A percentile compares a stretch with the other conserved stretches of the same genome.
These are phyloP conservation scores for Trilocha varians DNA, from an alignment of 2,888 invertebrate genomes.

Conservation along the genomic window DNA sequence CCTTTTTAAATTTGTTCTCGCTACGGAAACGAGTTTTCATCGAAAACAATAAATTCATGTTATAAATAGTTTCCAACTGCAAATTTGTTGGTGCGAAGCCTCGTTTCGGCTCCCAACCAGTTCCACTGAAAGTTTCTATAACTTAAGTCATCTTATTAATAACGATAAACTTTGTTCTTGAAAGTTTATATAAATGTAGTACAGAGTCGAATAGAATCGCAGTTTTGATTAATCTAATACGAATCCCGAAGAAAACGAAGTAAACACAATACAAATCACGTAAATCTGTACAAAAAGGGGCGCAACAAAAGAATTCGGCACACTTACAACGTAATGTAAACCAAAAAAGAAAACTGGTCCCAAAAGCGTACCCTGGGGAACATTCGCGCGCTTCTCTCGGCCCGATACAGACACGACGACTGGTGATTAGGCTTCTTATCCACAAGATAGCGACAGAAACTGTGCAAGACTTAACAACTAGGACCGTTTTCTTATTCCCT, in stretches of 20 bases:
- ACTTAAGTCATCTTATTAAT: slow-evolving; percentile 67
- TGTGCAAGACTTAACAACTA: slow-evolving; percentile 74
- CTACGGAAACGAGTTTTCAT: slow-evolving; percentile 5
- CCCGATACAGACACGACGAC: slow-evolving; percentile 71
- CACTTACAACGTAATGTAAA: slow-evolving; percentile 70
- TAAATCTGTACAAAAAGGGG: slow-evolving; percentile 57
- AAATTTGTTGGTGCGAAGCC: slow-evolving; percentile 65
- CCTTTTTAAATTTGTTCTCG: background rate
- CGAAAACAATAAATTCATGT: slow-evolving; percentile 45
- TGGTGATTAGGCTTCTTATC: slow-evolving; percentile 74
- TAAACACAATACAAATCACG: slow-evolving; percentile 51
- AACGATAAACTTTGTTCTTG: slow-evolving; percentile 44
- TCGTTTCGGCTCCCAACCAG: slow-evolving; percentile 46
- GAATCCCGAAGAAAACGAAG: slow-evolving; percentile 24
- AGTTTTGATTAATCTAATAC: slow-evolving; percentile 2
- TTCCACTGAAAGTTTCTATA: slow-evolving; percentile 57
- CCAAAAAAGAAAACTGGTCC: slow-evolving; percentile 72
- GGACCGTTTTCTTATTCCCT: slow-evolving; percentile 71
- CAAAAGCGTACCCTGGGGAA: slow-evolving; percentile 68
- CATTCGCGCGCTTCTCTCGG: slow-evolving; percentile 55
- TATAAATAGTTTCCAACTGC: slow-evolving; percentile 61
- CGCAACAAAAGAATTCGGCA: slow-evolving; percentile 69
- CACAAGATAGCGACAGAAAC: slow-evolving; percentile 71
- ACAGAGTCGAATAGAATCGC: background rate
- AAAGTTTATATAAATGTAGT: background rate